Percentiles rank a stretch among this genome's conserved stretches.
phyloP scores from a whole-genome alignment of 1,140 invertebrate species.

The Cyrtorhinus lividipennis region DNA sequence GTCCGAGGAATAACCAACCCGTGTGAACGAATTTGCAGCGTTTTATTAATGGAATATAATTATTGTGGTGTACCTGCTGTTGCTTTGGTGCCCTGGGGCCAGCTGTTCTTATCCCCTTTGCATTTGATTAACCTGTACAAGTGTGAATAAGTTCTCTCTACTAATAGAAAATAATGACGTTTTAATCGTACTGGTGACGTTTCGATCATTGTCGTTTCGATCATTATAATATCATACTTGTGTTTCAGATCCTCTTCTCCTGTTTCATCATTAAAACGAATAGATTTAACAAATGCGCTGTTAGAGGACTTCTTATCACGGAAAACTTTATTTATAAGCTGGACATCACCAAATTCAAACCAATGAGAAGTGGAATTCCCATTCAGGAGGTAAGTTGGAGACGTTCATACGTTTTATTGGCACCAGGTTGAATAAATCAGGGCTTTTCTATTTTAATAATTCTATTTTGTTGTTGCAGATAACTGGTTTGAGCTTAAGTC shows the following conservation, averaged over 20 bases:
- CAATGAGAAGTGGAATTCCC: constrained; percentile 66
- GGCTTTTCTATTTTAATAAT: not conserved
- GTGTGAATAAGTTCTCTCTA: too few relatives aligned
- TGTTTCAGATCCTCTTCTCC: constrained; percentile 37
- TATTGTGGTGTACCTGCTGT: too few relatives aligned
- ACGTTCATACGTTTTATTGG: not conserved
- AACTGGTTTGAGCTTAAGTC: constrained; percentile 65
- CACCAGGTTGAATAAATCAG: not conserved
- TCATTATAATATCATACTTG: constrained; percentile 10
- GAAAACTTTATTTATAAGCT: constrained; percentile 80
- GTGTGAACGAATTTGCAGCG: too few relatives aligned
- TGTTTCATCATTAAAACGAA: constrained; percentile 43
- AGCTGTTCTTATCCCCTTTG: too few relatives aligned
- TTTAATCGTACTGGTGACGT: too few relatives aligned
- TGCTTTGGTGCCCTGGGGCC: too few relatives aligned
- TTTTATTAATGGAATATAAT: too few relatives aligned
- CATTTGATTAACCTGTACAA: too few relatives aligned
- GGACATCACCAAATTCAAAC: constrained; percentile 72
- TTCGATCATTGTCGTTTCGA: too few relatives aligned
- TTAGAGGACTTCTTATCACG: constrained; percentile 76
- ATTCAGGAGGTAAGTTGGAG: constrained; percentile 56
- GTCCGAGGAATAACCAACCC: too few relatives aligned
- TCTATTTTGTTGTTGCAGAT: constrained; percentile 34
- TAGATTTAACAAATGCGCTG: constrained; percentile 72
- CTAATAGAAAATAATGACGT: too few relatives aligned